Base-by-base conservation (phyloP, 2,888 invertebrate genomes). In the Desoria tigrina region DNA sequence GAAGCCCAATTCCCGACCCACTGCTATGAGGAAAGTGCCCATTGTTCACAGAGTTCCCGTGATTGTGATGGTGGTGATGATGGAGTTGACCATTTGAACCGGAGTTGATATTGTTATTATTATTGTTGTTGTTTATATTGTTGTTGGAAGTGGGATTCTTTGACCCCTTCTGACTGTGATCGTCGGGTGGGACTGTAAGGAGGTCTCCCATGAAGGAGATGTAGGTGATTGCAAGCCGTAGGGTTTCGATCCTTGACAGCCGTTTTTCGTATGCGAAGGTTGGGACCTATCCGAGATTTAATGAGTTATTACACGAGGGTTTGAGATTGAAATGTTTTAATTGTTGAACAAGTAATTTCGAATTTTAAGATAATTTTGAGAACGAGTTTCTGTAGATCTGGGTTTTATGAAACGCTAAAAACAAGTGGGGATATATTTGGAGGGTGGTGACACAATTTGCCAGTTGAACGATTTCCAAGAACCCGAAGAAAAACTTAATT, bases 201-300 rank as follows among this genome's bases (percentile, higher is more conserved):
- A 96, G 83, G 78, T 96, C 95, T 28, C 91, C 88, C 96, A 97
- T 96, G 81, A 96, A 97, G 71, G 92, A 89, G 78, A 97, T 97
- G 82, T 97, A 97, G 0, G 94, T 95, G 77, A 96, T 95, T 61
- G 96, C 96, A 77, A 97, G 82, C 0, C 95, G 87, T 0, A 97
- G 84, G 0, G 96, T 97, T 82, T 97, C 96, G 78, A 97, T 96
- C 72, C 96, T 87, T 0, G 95, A 96, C 1, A 97, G 84, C 0
- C 95, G 87, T 80, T 96, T 96, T 81, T 97, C 96, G 80, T 96
- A 96, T 0, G 96, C 95, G 78, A 97, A 97, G 0, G 96, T 96
- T 23, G 96, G 96, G 3, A 94, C 88, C 78, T 78, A 66, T 0
- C 56, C 45, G 16, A 45, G 21, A 45, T 18, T 45, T 45, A 16